These are phyloP conservation scores for Athene cunicularia DNA, from an alignment of 2,113 vertebrate genomes.

Conservation along the genomic window DNA sequence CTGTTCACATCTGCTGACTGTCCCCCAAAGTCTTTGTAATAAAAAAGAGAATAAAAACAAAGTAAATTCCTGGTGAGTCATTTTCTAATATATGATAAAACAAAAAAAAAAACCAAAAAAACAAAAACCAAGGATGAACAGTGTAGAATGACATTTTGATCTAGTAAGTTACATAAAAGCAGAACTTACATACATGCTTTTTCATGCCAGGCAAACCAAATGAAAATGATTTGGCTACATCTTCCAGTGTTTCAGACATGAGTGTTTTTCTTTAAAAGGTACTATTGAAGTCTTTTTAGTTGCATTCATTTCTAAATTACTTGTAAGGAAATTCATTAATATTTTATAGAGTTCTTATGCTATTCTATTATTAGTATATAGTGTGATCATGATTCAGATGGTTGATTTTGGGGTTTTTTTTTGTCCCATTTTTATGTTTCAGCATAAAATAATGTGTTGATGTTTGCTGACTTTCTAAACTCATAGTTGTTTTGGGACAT, in stretches of 20 bases:
- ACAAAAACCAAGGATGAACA: not conserved
- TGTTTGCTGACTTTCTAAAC: not conserved
- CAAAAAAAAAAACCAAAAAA: not conserved
- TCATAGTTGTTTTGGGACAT: fast-evolving
- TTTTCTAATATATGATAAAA: constrained; percentile 3
- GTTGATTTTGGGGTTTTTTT: not conserved
- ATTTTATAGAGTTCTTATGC: not conserved
- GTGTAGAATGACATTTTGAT: not conserved
- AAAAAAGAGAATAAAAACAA: not conserved
- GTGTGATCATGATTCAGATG: not conserved
- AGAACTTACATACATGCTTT: not conserved
- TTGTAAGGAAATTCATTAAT: not conserved
- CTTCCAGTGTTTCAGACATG: not conserved
- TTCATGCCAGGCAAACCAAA: not conserved
- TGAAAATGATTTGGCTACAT: not conserved
- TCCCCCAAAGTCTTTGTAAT: not conserved
- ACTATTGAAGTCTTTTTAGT: not conserved
- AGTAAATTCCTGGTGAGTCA: not conserved
- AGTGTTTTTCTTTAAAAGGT: not conserved
- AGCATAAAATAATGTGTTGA: not conserved
- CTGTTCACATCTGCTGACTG: not conserved
- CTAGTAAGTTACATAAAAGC: not conserved
- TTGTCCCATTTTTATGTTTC: not conserved
- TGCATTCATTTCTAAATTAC: not conserved
- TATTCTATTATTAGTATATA: not conserved